Percentiles rank a stretch among this genome's conserved stretches.
phyloP scores from a whole-genome alignment of 1,140 invertebrate genomes.

The Limonius californicus region DNA sequence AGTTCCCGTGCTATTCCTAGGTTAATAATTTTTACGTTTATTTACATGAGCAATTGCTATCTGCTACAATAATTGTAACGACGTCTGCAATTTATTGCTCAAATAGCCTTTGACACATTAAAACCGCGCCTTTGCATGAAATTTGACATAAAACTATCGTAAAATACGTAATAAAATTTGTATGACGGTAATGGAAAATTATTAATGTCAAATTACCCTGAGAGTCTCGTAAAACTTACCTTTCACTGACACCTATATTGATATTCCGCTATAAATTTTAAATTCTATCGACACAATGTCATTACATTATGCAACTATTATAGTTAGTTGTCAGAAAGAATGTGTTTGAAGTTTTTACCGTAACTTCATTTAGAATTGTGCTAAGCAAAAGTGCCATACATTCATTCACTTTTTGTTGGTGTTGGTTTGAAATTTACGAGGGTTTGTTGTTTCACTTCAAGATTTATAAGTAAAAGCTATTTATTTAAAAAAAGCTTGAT shows the following conservation, averaged over 20 bases:
- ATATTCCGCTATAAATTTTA: neutral
- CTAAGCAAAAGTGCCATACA: no score
- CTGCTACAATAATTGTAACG: neutral
- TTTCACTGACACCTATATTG: slow-evolving; percentile 1
- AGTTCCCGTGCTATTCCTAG: no score
- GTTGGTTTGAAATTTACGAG: no score
- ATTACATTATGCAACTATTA: neutral
- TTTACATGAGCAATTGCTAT: neutral
- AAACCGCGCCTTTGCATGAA: neutral
- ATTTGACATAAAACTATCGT: neutral
- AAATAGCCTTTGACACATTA: neutral
- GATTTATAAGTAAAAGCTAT: no score
- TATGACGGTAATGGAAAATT: neutral
- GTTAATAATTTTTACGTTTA: neutral
- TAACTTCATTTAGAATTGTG: no score
- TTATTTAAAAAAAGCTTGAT: no score
- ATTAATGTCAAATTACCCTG: neutral
- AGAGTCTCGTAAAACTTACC: neutral
- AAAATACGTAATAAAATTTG: neutral
- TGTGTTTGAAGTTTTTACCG: no score
- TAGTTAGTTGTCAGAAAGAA: no score
- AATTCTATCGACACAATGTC: neutral
- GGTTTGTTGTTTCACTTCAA: no score
- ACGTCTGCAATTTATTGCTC: no score
- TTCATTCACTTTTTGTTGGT: no score